These are phyloP conservation scores for Synodontis membranacea DNA, from an alignment of 2,113 vertebrate genomes.

Conservation along the genomic window DNA sequence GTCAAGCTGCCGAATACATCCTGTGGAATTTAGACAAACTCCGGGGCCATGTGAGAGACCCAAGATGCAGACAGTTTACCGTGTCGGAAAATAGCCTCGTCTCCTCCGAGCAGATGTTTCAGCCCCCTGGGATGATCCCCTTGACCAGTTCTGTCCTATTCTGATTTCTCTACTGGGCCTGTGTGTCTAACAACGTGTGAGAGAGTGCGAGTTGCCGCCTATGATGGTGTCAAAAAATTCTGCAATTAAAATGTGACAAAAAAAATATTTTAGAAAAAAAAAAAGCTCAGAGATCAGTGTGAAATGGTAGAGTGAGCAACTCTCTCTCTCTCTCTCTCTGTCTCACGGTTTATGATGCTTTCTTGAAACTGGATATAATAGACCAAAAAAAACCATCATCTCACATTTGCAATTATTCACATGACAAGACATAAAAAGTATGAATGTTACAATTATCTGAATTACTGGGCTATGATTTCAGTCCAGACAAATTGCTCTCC, in stretches of 20 bases:
- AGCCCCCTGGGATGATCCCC: slow-evolving; percentile 2
- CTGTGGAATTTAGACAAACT: background rate
- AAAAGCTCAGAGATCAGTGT: background rate
- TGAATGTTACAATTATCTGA: too few species aligned
- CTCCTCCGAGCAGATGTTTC: slow-evolving; percentile 15
- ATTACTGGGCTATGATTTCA: background rate
- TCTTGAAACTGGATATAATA: background rate
- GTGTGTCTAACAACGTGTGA: background rate
- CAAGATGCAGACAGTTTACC: background rate
- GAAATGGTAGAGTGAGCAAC: background rate
- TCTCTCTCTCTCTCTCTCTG: background rate
- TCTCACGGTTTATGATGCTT: background rate
- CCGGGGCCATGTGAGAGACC: slow-evolving; percentile 14
- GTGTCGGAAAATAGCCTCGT: background rate
- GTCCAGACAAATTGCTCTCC: background rate
- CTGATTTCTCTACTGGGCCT: background rate
- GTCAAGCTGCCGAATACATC: slow-evolving; percentile 34
- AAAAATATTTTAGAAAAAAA: background rate
- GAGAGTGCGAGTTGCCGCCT: background rate
- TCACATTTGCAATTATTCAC: background rate
- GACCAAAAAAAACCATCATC: background rate
- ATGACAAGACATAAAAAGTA: too few species aligned
- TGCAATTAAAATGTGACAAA: background rate
- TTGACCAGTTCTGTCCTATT: background rate
- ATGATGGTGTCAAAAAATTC: background rate